Evolutionary conservation across 2,797 vertebrate genomes (phyloP).

Genomic region (Cyprinodon diabolis): DNA sequence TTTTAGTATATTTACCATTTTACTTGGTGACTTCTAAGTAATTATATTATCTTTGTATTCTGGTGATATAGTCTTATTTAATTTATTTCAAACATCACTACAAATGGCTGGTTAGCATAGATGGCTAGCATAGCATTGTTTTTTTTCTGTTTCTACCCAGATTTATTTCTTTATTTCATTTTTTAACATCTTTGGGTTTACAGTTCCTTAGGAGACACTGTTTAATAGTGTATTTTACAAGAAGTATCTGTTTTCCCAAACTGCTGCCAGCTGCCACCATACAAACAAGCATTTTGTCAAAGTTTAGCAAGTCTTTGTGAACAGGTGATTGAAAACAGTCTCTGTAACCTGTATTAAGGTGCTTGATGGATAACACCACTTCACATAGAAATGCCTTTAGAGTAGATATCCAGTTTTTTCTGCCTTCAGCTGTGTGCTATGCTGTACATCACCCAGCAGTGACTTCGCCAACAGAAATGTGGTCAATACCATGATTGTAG

Average conservation of each 20-base stretch:
- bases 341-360: slow-evolving; percentile 54
- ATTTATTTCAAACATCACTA: neutral
- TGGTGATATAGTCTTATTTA: neutral
- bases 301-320: slow-evolving; percentile 3
- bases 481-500: slow-evolving; percentile 66
- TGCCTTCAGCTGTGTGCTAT: slow-evolving; percentile 69
- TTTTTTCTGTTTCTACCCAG: neutral
- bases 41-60: neutral
- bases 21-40: neutral
- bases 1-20: neutral
- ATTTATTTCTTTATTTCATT: neutral
- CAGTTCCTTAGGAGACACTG: neutral
- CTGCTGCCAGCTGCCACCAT: slow-evolving; percentile 10
- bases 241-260: neutral
- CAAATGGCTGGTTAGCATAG: neutral
- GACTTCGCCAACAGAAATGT: slow-evolving; percentile 55
- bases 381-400: slow-evolving; percentile 58
- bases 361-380: slow-evolving; percentile 47
- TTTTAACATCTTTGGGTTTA: neutral
- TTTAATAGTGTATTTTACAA: neutral
- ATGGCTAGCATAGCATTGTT: neutral
- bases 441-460: slow-evolving; percentile 48
- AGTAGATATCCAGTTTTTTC: slow-evolving; percentile 48
- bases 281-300: neutral
- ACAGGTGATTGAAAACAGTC: neutral